Base-by-base conservation (phyloP, 2,113 vertebrate species). In the Oenanthe melanoleuca region DNA sequence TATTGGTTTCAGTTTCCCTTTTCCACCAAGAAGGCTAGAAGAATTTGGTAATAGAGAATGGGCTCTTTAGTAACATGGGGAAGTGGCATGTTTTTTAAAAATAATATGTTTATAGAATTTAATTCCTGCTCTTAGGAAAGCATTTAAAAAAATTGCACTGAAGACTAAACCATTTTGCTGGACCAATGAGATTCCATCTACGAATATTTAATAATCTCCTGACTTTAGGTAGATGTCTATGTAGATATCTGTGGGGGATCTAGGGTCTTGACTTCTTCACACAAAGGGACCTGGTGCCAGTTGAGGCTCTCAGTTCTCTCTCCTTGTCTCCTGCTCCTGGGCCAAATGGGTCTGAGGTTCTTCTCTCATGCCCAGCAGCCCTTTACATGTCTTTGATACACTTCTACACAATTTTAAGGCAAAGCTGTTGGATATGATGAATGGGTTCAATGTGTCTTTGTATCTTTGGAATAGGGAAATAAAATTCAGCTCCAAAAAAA, bases 321-420 rank as follows among this genome's bases (percentile, higher is more conserved):
- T 57, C 24, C 4, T 65, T 52, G 14, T 21, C 19, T 88, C 19
- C 25, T 74, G 21, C 40, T 89, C 29, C 23, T 69, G 19, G 12
- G 50, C 13, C 42, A 49, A 20, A 52, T 22, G 45, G 6, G 6
- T 60, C 29, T 73, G 45, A 6, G 11, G 3, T n/a, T 53, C 28
- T 34, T 86, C 26, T 2, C 1, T 38, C 33, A 11, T 50, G 13
- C 18, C 13, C 25, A 72, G 17, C 15, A 84, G 25, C 22, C 34
- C 11, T 75, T 24, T n/a, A 10, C 3, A 20, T 0, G 0, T 60
- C 23, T 86, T 66, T 49, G 33, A 61, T 21, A 47, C 11, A 7
- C 2, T 56, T 72, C 11, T 22, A 22, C 1, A 23, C 21, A 44
- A 9, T 75, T 91, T 50, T 64, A 64, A 72, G 34, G 23, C 7